Evolutionary conservation across 2,888 invertebrate species (phyloP).

Genomic region (Melanargia galathea): DNA sequence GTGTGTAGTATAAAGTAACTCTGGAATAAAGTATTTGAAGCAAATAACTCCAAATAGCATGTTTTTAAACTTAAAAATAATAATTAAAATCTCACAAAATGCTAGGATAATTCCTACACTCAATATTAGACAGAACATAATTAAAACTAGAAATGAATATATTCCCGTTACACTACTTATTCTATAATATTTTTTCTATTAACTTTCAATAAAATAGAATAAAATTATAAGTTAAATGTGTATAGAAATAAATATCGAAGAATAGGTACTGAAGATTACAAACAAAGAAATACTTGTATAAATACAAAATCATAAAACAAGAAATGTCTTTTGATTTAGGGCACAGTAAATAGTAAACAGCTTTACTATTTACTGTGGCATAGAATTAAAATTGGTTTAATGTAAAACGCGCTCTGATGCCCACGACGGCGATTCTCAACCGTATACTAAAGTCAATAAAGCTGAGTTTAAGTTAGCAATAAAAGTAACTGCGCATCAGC

Average conservation of each 20-base stretch:
- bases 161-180: too few species aligned
- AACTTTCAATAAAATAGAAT: too few species aligned
- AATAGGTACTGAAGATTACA: not conserved
- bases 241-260: not conserved
- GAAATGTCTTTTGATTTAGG: not conserved
- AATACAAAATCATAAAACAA: not conserved
- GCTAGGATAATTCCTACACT: not conserved
- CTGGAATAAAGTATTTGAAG: not conserved
- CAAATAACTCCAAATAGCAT: conserved; percentile 3
- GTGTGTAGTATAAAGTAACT: not conserved
- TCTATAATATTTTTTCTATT: not conserved
- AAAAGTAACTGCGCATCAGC: too few species aligned
- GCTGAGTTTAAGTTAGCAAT: too few species aligned
- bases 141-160: too few species aligned
- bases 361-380: too few species aligned
- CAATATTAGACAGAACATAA: not conserved
- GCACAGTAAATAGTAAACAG: too few species aligned
- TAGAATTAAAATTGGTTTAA: too few species aligned
- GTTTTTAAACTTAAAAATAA: not conserved
- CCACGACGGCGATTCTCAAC: too few species aligned
- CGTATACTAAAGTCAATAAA: too few species aligned
- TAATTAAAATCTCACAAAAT: not conserved
- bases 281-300: not conserved
- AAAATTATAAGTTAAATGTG: not conserved
- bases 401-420: too few species aligned